Conservation (phyloP, 1,140 invertebrate genomes). For the Pinna nobilis region DNA sequence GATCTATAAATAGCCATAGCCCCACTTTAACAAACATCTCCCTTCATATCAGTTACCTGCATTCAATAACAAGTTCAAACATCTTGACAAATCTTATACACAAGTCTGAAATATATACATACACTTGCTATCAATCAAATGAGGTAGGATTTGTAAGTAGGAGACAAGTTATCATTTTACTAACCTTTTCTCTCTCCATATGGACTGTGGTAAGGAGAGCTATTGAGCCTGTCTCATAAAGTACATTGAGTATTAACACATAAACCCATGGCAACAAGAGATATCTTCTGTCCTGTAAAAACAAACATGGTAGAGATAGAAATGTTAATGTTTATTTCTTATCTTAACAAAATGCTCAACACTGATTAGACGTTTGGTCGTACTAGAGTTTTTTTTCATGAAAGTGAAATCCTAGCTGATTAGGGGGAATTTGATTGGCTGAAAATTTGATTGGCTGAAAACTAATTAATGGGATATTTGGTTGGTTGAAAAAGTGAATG, state of each 20-base stretch:
- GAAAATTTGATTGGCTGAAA: too few species aligned
- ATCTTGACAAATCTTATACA: conserved; percentile 11
- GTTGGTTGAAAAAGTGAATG: too few species aligned
- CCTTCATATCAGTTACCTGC: too few species aligned
- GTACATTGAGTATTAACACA: conserved; percentile 58
- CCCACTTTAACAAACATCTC: too few species aligned
- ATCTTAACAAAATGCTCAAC: too few species aligned
- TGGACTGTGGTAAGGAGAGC: conserved; percentile 66
- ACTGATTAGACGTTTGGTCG: too few species aligned
- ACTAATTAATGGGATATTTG: too few species aligned
- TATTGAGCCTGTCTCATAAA: conserved; percentile 66
- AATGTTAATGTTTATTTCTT: too few species aligned
- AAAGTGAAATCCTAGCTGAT: too few species aligned
- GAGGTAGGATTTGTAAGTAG: not conserved
- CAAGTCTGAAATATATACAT: not conserved
- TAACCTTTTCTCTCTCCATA: conserved; percentile 62
- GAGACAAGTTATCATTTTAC: not conserved
- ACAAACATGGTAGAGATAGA: not conserved
- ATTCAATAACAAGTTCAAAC: conserved; percentile 20
- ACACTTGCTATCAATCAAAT: not conserved
- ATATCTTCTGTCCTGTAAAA: conserved; percentile 58
- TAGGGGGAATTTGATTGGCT: too few species aligned
- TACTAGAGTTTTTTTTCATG: too few species aligned
- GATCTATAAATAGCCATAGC: too few species aligned
- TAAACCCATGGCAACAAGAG: conserved; percentile 66